Evolutionary conservation across 2,113 vertebrate genomes (phyloP).

Genomic region (Arothron firmamentum): DNA sequence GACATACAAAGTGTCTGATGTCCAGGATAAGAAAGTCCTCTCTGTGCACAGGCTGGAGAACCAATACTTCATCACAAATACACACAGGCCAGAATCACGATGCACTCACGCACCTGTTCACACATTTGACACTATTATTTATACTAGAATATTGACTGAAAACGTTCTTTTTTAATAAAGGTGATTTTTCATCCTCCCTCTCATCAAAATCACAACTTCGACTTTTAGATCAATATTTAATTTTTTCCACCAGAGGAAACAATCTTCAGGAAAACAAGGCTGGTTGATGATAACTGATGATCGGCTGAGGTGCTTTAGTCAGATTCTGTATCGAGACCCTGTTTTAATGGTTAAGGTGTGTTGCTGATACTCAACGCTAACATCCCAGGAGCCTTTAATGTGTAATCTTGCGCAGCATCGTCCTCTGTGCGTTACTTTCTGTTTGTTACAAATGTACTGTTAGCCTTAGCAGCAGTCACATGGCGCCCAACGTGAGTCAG

Average conservation of each 20-base stretch:
- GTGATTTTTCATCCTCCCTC: background rate
- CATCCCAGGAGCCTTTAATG: too few species aligned
- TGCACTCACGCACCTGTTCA: too few species aligned
- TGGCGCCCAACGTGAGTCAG: slow-evolving; percentile 60
- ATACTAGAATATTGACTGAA: background rate
- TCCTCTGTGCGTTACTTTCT: background rate
- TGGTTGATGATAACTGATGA: too few species aligned
- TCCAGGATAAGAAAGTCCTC: slow-evolving; percentile 35
- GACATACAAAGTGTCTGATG: slow-evolving; percentile 33
- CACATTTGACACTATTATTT: too few species aligned
- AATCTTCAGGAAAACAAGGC: too few species aligned
- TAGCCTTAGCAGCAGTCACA: slow-evolving; percentile 56
- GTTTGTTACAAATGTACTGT: background rate
- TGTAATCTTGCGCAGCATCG: too few species aligned
- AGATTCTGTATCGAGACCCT: too few species aligned
- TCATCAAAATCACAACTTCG: background rate
- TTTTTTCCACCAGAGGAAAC: too few species aligned
- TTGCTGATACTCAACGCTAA: too few species aligned
- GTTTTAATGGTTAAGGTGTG: background rate
- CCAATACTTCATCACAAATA: too few species aligned
- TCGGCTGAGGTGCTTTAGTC: too few species aligned
- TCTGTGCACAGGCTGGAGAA: background rate
- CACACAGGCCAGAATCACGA: background rate
- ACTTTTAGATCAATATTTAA: too few species aligned
- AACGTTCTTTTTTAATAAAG: background rate